Evolutionary conservation across 2,888 invertebrate species (phyloP).

Genomic region (Oscheius sp.): DNA sequence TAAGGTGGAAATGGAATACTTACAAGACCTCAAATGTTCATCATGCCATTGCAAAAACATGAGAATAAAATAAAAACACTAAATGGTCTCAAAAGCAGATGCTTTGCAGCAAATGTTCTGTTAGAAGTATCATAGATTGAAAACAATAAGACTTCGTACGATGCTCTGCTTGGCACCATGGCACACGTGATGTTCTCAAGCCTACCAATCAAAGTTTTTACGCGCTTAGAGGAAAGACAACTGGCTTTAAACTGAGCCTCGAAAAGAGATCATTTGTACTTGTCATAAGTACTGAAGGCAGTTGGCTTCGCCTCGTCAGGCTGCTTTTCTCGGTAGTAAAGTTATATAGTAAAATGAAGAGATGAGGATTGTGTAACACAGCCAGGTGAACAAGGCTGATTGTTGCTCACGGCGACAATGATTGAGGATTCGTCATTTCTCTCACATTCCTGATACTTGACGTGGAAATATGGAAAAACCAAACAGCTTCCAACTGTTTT

Average conservation of each 20-base stretch:
- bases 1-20: too few relatives aligned
- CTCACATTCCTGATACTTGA: too few relatives aligned
- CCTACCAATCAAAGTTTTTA: constrained; percentile 9
- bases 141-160: neutral
- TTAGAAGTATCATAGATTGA: neutral
- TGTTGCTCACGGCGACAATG: too few relatives aligned
- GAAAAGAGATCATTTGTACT: constrained; percentile 6
- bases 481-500: too few relatives aligned
- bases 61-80: neutral
- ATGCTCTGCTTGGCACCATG: neutral
- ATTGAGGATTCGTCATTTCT: too few relatives aligned
- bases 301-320: too few relatives aligned
- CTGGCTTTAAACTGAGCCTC: constrained; percentile 9
- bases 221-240: neutral
- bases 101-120: neutral
- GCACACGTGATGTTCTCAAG: neutral
- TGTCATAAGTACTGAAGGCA: constrained; percentile 17
- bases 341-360: neutral
- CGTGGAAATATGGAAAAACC: too few relatives aligned
- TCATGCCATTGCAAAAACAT: too few relatives aligned
- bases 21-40: too few relatives aligned
- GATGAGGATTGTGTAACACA: too few relatives aligned
- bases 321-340: too few relatives aligned
- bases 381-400: too few relatives aligned
- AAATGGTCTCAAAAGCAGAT: neutral